Percentiles rank a stretch among this genome's conserved stretches.
phyloP scores from a whole-genome alignment of 2,113 vertebrate genomes.

The Epinephelus cyanopodus region DNA sequence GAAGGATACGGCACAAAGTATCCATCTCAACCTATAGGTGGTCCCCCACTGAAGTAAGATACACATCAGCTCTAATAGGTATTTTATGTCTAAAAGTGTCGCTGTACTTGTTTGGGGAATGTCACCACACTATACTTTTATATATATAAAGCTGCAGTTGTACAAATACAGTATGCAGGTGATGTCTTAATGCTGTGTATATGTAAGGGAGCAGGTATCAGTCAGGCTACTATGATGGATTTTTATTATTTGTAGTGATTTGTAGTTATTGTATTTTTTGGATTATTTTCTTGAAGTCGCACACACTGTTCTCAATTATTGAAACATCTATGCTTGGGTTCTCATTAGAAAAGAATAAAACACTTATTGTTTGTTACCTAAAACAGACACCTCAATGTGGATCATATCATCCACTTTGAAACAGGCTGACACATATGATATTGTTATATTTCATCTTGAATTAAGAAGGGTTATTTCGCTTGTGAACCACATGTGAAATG shows the following conservation, averaged over 20 bases:
- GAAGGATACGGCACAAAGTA: conserved; percentile 66
- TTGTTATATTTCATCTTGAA: not conserved
- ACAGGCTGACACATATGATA: not conserved
- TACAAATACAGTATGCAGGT: conserved; percentile 1
- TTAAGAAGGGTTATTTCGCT: no score
- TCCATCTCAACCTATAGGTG: conserved; percentile 68
- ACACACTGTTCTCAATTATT: not conserved
- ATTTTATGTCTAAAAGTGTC: conserved; percentile 65
- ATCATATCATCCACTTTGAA: not conserved
- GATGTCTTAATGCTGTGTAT: not conserved
- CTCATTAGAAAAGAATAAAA: no score
- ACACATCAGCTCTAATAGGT: conserved; percentile 75
- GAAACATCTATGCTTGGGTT: not conserved
- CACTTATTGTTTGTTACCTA: no score
- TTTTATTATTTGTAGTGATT: not conserved
- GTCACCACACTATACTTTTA: conserved; percentile 25
- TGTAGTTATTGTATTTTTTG: not conserved
- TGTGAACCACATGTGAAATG: no score
- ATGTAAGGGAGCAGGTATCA: not conserved
- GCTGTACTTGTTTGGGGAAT: conserved; percentile 57
- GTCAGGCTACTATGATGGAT: not conserved
- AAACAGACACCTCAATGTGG: no score
- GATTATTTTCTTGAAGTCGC: not conserved
- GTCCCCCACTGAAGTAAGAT: conserved; percentile 61
- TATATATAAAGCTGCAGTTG: not conserved